A percentile compares a stretch with the other conserved stretches of the same genome.
Evolutionary conservation across 2,113 vertebrate genomes (phyloP).

Genomic region (Semicossyphus pulcher): DNA sequence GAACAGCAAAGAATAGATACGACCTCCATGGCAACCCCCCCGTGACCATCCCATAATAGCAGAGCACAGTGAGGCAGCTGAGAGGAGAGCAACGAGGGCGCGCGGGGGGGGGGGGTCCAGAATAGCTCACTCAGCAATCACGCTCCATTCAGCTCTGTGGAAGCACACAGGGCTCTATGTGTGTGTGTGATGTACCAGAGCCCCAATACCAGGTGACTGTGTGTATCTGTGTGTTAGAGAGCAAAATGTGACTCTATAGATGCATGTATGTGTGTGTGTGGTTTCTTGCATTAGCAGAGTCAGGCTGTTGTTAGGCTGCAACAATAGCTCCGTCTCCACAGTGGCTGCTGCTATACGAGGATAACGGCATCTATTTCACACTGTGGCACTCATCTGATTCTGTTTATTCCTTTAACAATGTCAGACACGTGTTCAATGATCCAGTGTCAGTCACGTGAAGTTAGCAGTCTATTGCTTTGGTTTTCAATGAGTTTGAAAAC

Average conservation of each 20-base stretch:
- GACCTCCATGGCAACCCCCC: conserved; percentile 55
- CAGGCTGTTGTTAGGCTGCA: conserved; percentile 37
- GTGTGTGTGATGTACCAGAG: conserved; percentile 25
- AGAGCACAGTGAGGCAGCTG: conserved; percentile 55
- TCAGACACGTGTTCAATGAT: conserved; percentile 5
- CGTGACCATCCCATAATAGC: conserved; percentile 64
- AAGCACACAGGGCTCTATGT: conserved; percentile 29
- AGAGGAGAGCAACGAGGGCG: conserved; percentile 30
- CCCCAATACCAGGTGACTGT: conserved; percentile 22
- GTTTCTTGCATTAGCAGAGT: conserved; percentile 43
- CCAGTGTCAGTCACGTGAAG: conserved; percentile 6
- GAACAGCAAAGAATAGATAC: conserved; percentile 62
- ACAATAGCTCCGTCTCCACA: conserved; percentile 59
- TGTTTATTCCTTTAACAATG: conserved; percentile 19
- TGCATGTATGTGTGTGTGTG: conserved; percentile 21
- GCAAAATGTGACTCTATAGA: conserved; percentile 29
- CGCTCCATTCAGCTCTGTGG: conserved; percentile 56
- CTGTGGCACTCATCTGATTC: conserved; percentile 15
- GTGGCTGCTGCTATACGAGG: conserved; percentile 52
- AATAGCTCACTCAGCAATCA: conserved; percentile 75
- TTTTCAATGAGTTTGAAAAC: neutral
- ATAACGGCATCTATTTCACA: conserved; percentile 53
- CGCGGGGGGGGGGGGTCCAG: conserved; percentile 41
- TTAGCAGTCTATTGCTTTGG: neutral
- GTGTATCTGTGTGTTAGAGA: conserved; percentile 29